A percentile compares a stretch with the other conserved stretches of the same genome.
phyloP scores from a whole-genome alignment of 2,888 invertebrate species.

The Hyppa rectilinea region DNA sequence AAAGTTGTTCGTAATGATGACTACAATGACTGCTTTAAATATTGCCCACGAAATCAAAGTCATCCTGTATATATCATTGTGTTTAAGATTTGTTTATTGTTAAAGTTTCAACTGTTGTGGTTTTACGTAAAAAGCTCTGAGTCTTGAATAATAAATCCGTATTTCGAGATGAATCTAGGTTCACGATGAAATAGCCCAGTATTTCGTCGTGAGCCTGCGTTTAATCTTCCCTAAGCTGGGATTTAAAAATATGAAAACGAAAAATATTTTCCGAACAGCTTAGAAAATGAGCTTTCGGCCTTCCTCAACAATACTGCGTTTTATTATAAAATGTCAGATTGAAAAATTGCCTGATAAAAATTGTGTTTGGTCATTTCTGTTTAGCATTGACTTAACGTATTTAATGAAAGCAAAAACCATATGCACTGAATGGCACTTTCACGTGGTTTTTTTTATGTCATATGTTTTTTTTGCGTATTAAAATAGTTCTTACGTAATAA shows the following conservation, averaged over 20 bases:
- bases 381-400: background rate
- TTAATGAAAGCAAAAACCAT: no score
- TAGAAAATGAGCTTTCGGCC: constrained; percentile 18
- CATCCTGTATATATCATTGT: no score
- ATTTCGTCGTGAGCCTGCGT: constrained; percentile 4
- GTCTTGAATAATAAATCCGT: background rate
- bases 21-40: no score
- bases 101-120: no score
- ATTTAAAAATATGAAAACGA: constrained; percentile 30
- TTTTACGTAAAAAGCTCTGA: background rate
- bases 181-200: background rate
- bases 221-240: constrained; percentile 36
- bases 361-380: background rate
- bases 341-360: background rate
- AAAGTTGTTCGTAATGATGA: no score
- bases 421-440: no score
- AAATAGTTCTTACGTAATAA: no score
- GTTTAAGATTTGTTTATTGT: no score
- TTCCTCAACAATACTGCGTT: constrained; percentile 9
- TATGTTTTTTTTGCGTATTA: no score
- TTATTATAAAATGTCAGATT: background rate
- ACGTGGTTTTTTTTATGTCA: no score
- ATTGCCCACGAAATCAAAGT: no score
- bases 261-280: constrained; percentile 35
- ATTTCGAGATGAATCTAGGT: background rate